phyloP scores from a whole-genome alignment of 2,113 vertebrate genomes.

The Prunella fulvescens region DNA sequence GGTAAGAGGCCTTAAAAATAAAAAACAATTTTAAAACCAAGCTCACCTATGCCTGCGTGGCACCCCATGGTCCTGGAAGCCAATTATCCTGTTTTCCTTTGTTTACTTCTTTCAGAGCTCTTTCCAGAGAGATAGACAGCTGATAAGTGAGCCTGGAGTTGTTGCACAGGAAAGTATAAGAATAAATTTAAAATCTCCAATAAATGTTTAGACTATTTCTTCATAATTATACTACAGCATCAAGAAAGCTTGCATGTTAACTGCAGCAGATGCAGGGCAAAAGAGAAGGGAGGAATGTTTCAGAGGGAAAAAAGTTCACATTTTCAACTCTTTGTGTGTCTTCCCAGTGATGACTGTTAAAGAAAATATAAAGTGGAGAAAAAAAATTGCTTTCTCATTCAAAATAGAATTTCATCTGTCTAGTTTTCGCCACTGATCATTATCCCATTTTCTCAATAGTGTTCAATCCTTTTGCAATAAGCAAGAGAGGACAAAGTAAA shows the following conservation, averaged over 20 bases:
- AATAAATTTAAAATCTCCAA: neutral
- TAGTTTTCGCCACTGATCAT: neutral
- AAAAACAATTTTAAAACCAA: neutral
- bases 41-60: neutral
- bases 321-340: neutral
- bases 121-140: neutral
- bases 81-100: neutral
- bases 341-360: neutral
- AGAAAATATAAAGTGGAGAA: neutral
- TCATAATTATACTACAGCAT: neutral
- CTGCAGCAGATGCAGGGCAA: neutral
- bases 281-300: neutral
- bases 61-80: neutral
- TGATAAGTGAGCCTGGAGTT: neutral
- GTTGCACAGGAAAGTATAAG: neutral
- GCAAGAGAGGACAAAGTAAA: neutral
- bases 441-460: neutral
- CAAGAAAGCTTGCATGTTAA: neutral
- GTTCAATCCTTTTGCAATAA: neutral
- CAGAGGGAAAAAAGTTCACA: neutral
- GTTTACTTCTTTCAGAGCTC: neutral
- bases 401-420: neutral
- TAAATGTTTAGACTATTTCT: neutral
- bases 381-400: neutral
- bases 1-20: neutral